phyloP scores from a whole-genome alignment of 2,888 invertebrate species.

The Phortica okadai region DNA sequence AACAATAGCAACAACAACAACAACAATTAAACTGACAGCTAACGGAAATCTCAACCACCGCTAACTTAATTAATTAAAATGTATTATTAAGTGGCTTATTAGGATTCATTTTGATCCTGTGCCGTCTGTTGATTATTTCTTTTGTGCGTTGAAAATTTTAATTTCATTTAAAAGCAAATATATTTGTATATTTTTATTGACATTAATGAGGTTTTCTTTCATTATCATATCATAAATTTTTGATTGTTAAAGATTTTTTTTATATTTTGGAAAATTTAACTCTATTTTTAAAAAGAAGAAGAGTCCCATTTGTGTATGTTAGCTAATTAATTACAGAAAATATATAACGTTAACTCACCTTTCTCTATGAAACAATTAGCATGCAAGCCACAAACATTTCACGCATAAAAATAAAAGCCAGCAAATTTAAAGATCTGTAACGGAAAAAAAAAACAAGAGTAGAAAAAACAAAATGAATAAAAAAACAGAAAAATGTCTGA shows the following conservation, averaged over 20 bases:
- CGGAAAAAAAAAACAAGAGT: not conserved
- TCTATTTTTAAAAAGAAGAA: too few relatives aligned
- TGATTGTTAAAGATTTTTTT: too few relatives aligned
- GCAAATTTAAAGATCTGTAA: not conserved
- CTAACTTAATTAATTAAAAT: slow-evolving; percentile 13
- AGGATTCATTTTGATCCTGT: not conserved
- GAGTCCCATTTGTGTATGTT: too few relatives aligned
- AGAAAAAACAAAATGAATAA: not conserved
- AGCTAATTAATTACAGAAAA: not conserved
- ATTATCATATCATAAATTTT: too few relatives aligned
- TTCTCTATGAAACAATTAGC: slow-evolving; percentile 13
- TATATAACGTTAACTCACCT: not conserved
- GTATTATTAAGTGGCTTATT: not conserved
- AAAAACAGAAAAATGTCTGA: not conserved
- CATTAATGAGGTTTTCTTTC: too few relatives aligned
- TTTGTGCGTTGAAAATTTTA: too few relatives aligned
- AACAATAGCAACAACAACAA: not conserved
- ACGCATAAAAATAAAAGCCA: not conserved
- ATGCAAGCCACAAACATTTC: slow-evolving; percentile 17
- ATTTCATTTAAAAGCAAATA: too few relatives aligned
- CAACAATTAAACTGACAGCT: not conserved
- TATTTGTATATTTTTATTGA: too few relatives aligned
- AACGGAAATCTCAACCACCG: slow-evolving; percentile 2
- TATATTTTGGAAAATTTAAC: too few relatives aligned
- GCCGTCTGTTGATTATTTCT: not conserved